A percentile compares a stretch with the other conserved stretches of the same genome.
phyloP scores from a whole-genome alignment of 2,797 vertebrate species.

The Gymnoscopelus microlampas region DNA sequence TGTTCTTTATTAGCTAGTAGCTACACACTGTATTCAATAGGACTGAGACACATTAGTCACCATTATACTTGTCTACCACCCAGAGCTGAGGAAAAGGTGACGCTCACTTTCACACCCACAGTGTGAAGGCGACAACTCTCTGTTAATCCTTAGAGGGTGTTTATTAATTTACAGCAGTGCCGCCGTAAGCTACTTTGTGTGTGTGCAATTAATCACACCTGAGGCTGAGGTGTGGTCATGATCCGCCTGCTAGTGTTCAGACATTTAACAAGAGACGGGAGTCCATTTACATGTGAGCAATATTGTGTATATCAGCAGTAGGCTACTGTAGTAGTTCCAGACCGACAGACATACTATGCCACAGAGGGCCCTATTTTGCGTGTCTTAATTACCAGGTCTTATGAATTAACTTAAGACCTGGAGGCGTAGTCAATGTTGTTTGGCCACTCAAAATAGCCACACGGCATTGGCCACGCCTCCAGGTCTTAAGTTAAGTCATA shows the following conservation, averaged over 20 bases:
- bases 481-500: too few relatives aligned
- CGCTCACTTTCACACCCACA: slow-evolving; percentile 57
- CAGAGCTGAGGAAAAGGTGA: slow-evolving; percentile 36
- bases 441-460: too few relatives aligned
- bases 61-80: not conserved
- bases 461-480: too few relatives aligned
- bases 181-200: not conserved
- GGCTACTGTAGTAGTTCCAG: too few relatives aligned
- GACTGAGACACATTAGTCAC: slow-evolving; percentile 11
- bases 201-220: not conserved
- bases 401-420: too few relatives aligned
- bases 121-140: slow-evolving; percentile 52
- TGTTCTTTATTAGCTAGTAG: not conserved
- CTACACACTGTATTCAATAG: not conserved
- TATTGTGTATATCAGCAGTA: too few relatives aligned
- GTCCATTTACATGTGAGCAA: too few relatives aligned
- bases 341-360: too few relatives aligned
- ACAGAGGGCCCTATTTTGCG: too few relatives aligned
- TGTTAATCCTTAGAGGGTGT: slow-evolving; percentile 15
- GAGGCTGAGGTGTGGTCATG: not conserved
- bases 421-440: too few relatives aligned
- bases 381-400: too few relatives aligned
- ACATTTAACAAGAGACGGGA: not conserved
- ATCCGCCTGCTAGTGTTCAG: slow-evolving; percentile 17
- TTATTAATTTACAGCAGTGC: slow-evolving; percentile 37